Evolutionary conservation across 2,888 invertebrate species (phyloP), one percentile per base, ranked within the genome.

Genomic region (Ochlodes sylvanus): DNA sequence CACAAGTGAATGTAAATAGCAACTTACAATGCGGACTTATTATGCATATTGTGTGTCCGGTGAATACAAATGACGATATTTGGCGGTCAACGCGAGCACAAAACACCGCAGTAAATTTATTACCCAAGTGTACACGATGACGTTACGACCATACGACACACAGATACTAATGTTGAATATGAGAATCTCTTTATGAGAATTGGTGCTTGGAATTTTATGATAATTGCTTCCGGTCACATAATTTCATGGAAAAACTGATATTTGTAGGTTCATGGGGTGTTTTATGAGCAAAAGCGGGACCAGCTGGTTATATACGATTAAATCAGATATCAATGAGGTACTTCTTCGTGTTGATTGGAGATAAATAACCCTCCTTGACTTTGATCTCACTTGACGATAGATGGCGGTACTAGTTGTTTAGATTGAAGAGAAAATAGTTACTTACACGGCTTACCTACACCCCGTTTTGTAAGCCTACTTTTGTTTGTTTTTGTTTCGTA

Each of bases 201-300:
- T 81, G 79, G 79, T 88, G 87, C 87, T 76, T 73, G 78, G 88
- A 89, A 89, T 82, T 79, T 81, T 81, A 82, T 81, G 74, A 83
- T 84, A 83, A 87, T 84, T 79, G 85, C 81, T 90, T 90, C 90
- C 90, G 89, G 89, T 88, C 88, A 87, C 87, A 87, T 81, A 82
- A 75, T 73, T 78, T 76, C 76, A 69, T 60, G 75, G 86, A 84
- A 86, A 77, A 78, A 72, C 70, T 62, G 71, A 73, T 71, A n/a
- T 19, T 38, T 54, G 60, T 21, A n/a, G n/a, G 9, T 15, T 47
- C 42, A n/a, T 42, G 4, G 38, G 44, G 15, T 27, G 27, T 27
- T 27, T n/a, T 27, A 27, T 27, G 27, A 27, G 27, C 27, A 27
- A 27, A 27, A 27, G n/a, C n/a, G n/a, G 27, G 27, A 27, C 3